Base-by-base conservation (phyloP, 2,113 vertebrate species). In the Condylura cristata region DNA sequence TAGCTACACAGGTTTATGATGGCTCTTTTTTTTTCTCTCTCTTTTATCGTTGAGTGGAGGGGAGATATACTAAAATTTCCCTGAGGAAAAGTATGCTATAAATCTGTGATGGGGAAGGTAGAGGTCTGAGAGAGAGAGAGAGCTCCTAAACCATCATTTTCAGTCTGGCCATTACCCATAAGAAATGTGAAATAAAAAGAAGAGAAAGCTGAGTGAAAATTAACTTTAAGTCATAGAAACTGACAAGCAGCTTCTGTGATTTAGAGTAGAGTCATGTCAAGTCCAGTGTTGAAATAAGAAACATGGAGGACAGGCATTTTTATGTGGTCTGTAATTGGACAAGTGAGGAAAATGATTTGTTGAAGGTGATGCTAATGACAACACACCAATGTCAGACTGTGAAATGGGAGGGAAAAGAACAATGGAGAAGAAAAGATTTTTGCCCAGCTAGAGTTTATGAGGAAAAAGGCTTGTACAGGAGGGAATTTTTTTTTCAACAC, bases 281-380 rank as follows among this genome's bases (percentile, higher is more conserved):
- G 94, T 80, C 89, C 66, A 63, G 91, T 87, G 89, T 75, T 94
- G 91, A 89, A 96, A 79, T 88, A 92, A 95, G 95, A 96, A 96
- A 93, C 93, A 75, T 37, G 37, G 93, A 72, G 80, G 75, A 94
- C 56, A 85, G 96, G 79, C 81, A 34, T 89, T 93, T 97, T 94
- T 96, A 93, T 83, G 83, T 93, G 48, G 80, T 93, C 71, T 94
- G 63, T 97, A 95, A 97, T 90, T 96, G 94, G 87, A 95, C 86
- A 87, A 94, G 85, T 66, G 93, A 92, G 92, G 66, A 85, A 86
- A 91, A 75, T 85, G 95, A 93, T 95, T 94, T 97, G 92, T 92
- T 86, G 93, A 95, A 94, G 94, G 91, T 94, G 91, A 91, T 93
- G 65, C 22, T 87, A 87, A 96, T 95, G 89, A 87, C 89, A 84